A percentile compares a stretch with the other conserved stretches of the same genome.
phyloP scores from a whole-genome alignment of 2,797 vertebrate species.

The Siniperca undulata region DNA sequence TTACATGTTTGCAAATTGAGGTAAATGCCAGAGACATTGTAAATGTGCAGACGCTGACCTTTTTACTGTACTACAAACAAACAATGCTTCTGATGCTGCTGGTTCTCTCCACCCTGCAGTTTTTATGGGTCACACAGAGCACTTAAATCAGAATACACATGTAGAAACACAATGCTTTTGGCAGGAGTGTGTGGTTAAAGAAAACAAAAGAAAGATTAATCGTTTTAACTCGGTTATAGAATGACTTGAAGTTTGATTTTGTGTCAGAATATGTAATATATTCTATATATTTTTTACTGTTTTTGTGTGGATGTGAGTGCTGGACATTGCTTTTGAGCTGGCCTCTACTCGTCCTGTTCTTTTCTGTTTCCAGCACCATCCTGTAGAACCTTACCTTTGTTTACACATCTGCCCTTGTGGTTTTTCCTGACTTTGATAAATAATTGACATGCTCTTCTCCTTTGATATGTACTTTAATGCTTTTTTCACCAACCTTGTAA shows the following conservation, averaged over 20 bases:
- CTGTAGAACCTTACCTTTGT: conserved; percentile 70
- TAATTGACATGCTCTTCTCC: conserved; percentile 78
- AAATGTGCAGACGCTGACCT: conserved; percentile 72
- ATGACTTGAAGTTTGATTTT: conserved; percentile 19
- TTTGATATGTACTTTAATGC: conserved; percentile 81
- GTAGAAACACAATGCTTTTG: conserved; percentile 38
- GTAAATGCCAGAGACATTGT: conserved; percentile 64
- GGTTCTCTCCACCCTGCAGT: conserved; percentile 52
- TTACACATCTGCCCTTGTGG: conserved; percentile 68
- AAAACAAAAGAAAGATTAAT: conserved; percentile 31
- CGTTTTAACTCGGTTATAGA: not conserved
- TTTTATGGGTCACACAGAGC: conserved; percentile 63
- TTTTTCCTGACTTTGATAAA: conserved; percentile 76
- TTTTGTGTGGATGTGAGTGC: not conserved
- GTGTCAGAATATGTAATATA: conserved; percentile 7
- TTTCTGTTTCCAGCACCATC: conserved; percentile 34
- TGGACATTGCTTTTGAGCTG: conserved; percentile 9
- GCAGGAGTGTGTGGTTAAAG: conserved; percentile 32
- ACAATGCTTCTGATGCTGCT: conserved; percentile 55
- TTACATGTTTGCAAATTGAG: conserved; percentile 66
- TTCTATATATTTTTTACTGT: not conserved
- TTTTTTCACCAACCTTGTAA: conserved; percentile 71
- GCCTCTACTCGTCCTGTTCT: conserved; percentile 13
- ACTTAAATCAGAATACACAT: conserved; percentile 46
- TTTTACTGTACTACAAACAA: conserved; percentile 53